A percentile compares a stretch with the other conserved stretches of the same genome.
phyloP scores from a whole-genome alignment of 2,888 invertebrate species.

The Rhingia rostrata region DNA sequence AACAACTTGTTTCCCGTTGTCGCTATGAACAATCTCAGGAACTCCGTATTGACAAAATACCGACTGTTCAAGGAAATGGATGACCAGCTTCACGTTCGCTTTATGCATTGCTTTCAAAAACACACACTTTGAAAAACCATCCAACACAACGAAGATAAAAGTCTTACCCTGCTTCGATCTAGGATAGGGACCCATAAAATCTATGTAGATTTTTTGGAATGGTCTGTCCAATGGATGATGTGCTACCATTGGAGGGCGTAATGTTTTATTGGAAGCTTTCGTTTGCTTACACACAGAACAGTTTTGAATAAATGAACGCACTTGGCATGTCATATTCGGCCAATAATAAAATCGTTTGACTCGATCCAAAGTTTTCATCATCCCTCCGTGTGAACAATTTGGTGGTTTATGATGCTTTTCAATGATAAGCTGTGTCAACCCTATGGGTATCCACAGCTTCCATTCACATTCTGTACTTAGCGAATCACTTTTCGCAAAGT shows the following conservation, averaged over 20 bases:
- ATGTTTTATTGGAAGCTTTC: background rate
- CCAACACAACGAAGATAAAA: background rate
- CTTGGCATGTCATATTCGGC: background rate
- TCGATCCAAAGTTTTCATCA: background rate
- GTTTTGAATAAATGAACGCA: background rate
- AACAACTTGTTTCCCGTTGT: background rate
- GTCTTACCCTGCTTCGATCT: background rate
- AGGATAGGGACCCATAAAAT: constrained; percentile 14
- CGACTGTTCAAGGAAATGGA: background rate
- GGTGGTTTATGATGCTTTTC: background rate
- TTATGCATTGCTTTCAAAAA: background rate
- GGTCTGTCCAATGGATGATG: background rate
- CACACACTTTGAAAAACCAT: constrained; percentile 8
- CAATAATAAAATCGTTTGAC: background rate
- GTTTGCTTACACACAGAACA: background rate
- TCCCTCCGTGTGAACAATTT: background rate
- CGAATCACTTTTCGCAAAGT: background rate
- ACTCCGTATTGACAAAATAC: constrained; percentile 5
- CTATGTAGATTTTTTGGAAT: constrained; percentile 4
- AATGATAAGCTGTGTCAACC: background rate
- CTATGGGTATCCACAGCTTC: background rate
- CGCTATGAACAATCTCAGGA: background rate
- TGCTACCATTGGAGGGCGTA: background rate
- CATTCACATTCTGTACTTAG: background rate
- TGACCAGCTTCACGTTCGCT: background rate